Evolutionary conservation across 2,113 vertebrate species (phyloP), one percentile per base, ranked within the genome.

Genomic region (human (Homo sapiens)): DNA sequence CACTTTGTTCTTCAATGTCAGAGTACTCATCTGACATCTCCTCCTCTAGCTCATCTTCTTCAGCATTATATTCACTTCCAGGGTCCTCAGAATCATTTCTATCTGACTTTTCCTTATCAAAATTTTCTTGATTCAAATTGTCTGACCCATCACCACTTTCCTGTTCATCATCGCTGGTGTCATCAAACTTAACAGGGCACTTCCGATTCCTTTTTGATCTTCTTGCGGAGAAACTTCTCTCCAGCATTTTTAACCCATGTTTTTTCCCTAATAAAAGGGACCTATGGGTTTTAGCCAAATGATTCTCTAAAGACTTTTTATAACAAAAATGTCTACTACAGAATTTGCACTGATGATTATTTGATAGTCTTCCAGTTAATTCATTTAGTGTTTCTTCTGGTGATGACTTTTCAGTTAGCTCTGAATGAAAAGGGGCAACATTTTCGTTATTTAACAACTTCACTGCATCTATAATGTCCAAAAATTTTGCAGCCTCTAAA

Each of bases 391-490:
- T 97, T 95, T 98, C 98, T 88, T 95, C 97, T 0, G 96, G 97
- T 2, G 97, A 93, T 55, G 96, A 78, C 23, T 96, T 93, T 50
- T 98, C 98, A 52, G 94, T 95, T 64, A 98, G 97, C 52, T 99
- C 98, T 86, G 98, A 86, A 83, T 98, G 98, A 78, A 97, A 55
- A 12, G 23, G 90, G 25, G 98, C 95, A 92, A 95, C 76, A n/a
- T 92, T 98, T 92, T 99, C 99, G 0, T 98, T 98, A 76, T 98
- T 99, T 55, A 99, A 98, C 95, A 99, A 97, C 95, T 99, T 99
- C 10, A 99, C 99, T 27, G 99, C 99, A 84, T 99, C 99, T 97
- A 99, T 99, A 98, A 99, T 99, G 98, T 99, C 99, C 96, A 99
- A 98, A 98, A 99, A 99, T 66, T 99, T 99, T 25, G 99, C 99